Percentiles rank a stretch among this genome's conserved stretches.
Conservation (phyloP, 2,888 invertebrate genomes). For the Idaea aversata region DNA sequence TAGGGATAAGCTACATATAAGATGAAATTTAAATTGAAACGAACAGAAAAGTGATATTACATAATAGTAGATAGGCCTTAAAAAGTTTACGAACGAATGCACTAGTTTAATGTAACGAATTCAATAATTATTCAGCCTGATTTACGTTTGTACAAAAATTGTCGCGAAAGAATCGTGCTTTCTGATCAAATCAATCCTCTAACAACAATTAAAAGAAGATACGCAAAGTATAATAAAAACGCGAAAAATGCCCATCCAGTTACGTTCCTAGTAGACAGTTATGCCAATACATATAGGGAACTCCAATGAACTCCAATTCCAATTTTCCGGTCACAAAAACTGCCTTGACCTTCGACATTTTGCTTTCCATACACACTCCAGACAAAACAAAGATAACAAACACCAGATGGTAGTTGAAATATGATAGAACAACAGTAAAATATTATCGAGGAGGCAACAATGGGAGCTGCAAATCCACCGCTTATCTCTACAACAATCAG, state of each 20-base stretch:
- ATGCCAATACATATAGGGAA: too few species aligned
- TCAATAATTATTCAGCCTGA: too few species aligned
- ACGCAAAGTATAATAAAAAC: too few species aligned
- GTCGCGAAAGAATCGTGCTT: too few species aligned
- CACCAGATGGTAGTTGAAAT: neutral
- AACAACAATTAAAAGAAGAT: too few species aligned
- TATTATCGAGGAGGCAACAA: constrained; percentile 32
- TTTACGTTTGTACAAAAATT: too few species aligned
- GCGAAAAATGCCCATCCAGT: too few species aligned
- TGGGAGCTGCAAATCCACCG: constrained; percentile 25
- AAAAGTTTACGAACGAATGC: too few species aligned
- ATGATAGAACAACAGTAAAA: constrained; percentile 24
- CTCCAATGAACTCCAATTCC: neutral
- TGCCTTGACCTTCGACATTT: neutral
- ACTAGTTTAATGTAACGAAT: too few species aligned
- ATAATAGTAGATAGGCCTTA: too few species aligned
- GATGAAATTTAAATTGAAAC: neutral
- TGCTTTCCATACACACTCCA: neutral
- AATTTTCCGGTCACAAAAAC: neutral
- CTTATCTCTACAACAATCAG: constrained; percentile 21
- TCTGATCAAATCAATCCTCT: too few species aligned
- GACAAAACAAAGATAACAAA: neutral
- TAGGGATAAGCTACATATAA: neutral
- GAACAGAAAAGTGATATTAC: neutral
- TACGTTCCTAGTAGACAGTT: too few species aligned